Percentiles rank a stretch among this genome's conserved stretches.
Conservation (phyloP, 2,797 vertebrate genomes). For the Holocentrus rufus region DNA sequence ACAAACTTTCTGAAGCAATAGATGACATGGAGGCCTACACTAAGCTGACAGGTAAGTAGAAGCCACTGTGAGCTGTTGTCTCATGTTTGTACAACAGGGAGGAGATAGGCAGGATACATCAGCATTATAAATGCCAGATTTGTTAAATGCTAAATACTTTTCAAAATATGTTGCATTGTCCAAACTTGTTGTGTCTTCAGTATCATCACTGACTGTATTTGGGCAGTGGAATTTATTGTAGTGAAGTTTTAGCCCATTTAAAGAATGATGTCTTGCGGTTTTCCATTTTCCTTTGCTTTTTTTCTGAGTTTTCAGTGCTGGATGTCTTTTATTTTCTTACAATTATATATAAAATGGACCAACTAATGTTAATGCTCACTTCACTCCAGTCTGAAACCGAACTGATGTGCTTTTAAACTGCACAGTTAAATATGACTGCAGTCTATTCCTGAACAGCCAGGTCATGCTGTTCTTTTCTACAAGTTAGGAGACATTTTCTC, state of each 20-base stretch:
- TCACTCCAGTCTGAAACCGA: too few relatives aligned
- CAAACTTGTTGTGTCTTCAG: background rate
- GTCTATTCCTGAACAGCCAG: too few relatives aligned
- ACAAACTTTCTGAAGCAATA: constrained; percentile 87
- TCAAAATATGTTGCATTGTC: background rate
- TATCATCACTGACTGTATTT: constrained; percentile 4
- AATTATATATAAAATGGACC: too few relatives aligned
- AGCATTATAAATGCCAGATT: background rate
- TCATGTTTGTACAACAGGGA: background rate
- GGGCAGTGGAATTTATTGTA: background rate
- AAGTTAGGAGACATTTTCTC: too few relatives aligned
- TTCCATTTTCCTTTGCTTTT: too few relatives aligned
- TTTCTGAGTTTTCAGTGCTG: too few relatives aligned
- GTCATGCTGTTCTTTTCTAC: too few relatives aligned
- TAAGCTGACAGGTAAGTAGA: constrained; percentile 91
- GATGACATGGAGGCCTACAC: constrained; percentile 96
- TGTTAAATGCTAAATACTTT: background rate
- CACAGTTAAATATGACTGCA: too few relatives aligned
- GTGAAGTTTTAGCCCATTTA: background rate
- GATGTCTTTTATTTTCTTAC: too few relatives aligned
- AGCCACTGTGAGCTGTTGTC: background rate
- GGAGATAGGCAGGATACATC: background rate
- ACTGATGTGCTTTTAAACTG: too few relatives aligned
- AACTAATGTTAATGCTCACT: too few relatives aligned
- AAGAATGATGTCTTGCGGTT: too few relatives aligned